A percentile compares a stretch with the other conserved stretches of the same genome.
Evolutionary conservation across 2,888 invertebrate species (phyloP).

Genomic region (Bedellia somnulentella): DNA sequence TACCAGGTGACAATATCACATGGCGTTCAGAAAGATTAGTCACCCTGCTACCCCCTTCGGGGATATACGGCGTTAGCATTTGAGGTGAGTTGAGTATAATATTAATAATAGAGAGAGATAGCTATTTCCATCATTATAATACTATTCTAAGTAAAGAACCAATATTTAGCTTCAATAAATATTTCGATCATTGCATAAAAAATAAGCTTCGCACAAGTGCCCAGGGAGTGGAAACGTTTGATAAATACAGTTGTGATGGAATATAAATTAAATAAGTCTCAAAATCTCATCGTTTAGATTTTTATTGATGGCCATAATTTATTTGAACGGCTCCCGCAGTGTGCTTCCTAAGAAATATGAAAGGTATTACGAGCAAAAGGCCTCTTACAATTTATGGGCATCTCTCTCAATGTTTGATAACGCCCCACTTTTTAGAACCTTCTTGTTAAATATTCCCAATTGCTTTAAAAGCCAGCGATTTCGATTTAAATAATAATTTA

Average conservation of each 20-base stretch:
- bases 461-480: constrained; percentile 30
- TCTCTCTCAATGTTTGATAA: constrained; percentile 49
- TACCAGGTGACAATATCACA: no score
- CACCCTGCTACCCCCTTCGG: no score
- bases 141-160: no score
- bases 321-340: constrained; percentile 56
- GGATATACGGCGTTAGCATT: no score
- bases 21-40: no score
- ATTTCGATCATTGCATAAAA: no score
- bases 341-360: constrained; percentile 55
- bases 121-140: no score
- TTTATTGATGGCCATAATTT: constrained; percentile 59
- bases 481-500: no score
- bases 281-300: constrained; percentile 48
- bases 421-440: constrained; percentile 28
- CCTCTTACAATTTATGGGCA: constrained; percentile 55
- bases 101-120: no score
- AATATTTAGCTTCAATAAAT: no score
- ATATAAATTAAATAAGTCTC: constrained; percentile 59
- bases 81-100: no score
- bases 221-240: constrained; percentile 33
- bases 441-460: constrained; percentile 27
- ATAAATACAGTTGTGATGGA: constrained; percentile 52
- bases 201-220: constrained; percentile 7
- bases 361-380: constrained; percentile 58